phyloP scores from a whole-genome alignment of 2,797 vertebrate genomes.

The Rhynchonycteris naso region DNA sequence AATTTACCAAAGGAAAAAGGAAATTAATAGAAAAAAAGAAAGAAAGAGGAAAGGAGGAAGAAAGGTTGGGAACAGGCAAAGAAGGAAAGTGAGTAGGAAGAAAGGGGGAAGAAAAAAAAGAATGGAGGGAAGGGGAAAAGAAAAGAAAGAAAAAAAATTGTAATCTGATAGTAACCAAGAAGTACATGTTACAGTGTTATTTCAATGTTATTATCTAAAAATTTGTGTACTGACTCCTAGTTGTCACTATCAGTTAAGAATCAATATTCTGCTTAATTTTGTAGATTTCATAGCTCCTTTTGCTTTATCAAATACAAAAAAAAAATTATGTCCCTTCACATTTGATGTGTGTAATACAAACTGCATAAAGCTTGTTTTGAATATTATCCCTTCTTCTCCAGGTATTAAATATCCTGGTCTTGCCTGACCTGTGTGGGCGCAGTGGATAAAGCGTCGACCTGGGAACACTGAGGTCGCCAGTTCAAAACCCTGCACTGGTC shows the following conservation, averaged over 20 bases:
- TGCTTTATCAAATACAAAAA: neutral
- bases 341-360: neutral
- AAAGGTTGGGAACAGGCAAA: neutral
- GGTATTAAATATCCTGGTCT: neutral
- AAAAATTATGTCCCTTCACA: neutral
- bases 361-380: neutral
- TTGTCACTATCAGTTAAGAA: neutral
- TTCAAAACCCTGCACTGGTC: too few species aligned
- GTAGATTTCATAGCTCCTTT: neutral
- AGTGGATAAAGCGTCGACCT: too few species aligned
- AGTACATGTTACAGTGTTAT: neutral
- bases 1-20: neutral
- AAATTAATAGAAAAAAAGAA: neutral
- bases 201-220: neutral
- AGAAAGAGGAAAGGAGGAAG: too few species aligned
- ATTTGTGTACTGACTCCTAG: neutral
- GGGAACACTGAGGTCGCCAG: too few species aligned
- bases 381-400: neutral
- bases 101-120: neutral
- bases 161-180: neutral
- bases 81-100: rapidly evolving
- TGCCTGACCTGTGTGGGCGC: too few species aligned
- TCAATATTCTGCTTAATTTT: neutral
- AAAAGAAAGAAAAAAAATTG: neutral
- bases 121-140: too few species aligned